These are phyloP conservation scores for Morus bassanus DNA, from an alignment of 2,797 vertebrate species.

Conservation along the genomic window DNA sequence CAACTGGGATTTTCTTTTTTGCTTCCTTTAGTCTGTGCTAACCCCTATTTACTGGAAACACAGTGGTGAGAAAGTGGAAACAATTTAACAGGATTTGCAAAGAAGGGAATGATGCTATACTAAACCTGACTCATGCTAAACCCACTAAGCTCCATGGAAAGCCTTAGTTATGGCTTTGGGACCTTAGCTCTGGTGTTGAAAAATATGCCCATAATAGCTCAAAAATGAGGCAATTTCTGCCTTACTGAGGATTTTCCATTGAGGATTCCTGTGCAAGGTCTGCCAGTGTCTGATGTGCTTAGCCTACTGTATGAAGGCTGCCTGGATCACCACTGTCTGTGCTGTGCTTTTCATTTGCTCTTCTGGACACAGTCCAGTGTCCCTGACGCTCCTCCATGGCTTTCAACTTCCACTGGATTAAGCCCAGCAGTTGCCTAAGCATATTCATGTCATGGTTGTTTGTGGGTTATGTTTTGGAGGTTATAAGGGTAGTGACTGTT, in stretches of 20 bases:
- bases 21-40: not conserved
- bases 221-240: not conserved
- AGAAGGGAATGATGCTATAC: not conserved
- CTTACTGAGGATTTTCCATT: not conserved
- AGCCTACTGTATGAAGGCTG: not conserved
- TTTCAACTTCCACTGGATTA: slow-evolving; percentile 1
- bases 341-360: not conserved
- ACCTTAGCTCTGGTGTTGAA: not conserved
- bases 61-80: slow-evolving; percentile 22
- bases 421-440: not conserved
- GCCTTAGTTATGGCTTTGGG: not conserved
- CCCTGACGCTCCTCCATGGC: not conserved
- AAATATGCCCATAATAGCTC: not conserved
- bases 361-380: not conserved
- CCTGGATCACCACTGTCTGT: not conserved
- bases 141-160: not conserved
- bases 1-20: not conserved
- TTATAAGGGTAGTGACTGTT: not conserved
- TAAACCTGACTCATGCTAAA: not conserved
- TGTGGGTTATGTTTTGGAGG: slow-evolving; percentile 18
- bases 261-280: not conserved
- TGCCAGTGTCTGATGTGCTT: not conserved
- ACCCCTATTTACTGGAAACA: not conserved
- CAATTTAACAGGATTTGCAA: not conserved
- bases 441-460: slow-evolving; percentile 35